phyloP scores from a whole-genome alignment of 1,140 invertebrate species.

The Diprion similis region DNA sequence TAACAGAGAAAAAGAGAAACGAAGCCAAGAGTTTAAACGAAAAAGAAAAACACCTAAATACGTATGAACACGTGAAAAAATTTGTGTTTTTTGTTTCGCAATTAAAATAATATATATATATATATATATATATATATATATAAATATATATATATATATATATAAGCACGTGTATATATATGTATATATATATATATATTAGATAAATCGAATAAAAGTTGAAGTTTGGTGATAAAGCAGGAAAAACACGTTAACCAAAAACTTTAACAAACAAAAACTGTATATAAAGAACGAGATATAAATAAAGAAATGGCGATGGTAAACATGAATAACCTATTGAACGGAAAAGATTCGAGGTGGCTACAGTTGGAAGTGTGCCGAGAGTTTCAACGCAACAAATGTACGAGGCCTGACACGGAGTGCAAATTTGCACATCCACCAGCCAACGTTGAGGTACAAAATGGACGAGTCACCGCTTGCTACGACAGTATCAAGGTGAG shows the following conservation, averaged over 20 bases:
- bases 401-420: slow-evolving; percentile 96
- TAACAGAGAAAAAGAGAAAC: not conserved
- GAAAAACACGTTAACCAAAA: not conserved
- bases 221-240: too few species aligned
- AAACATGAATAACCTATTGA: slow-evolving; percentile 95
- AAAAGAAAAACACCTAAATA: not conserved
- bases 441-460: slow-evolving; percentile 98
- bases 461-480: slow-evolving; percentile 99
- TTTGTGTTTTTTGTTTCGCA: too few species aligned
- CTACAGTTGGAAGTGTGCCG: slow-evolving; percentile 99
- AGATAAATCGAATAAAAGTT: too few species aligned
- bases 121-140: too few species aligned
- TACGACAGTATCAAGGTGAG: slow-evolving; percentile 99
- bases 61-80: too few species aligned
- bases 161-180: too few species aligned
- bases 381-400: slow-evolving; percentile 99
- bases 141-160: too few species aligned
- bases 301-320: slow-evolving; percentile 83
- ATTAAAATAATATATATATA: too few species aligned
- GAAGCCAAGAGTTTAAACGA: not conserved
- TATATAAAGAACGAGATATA: slow-evolving; percentile 27
- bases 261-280: slow-evolving; percentile 15
- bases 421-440: slow-evolving; percentile 99
- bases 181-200: too few species aligned
- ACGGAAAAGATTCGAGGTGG: slow-evolving; percentile 99